Conservation (phyloP, 2,888 invertebrate species). For the Arge pagana region DNA sequence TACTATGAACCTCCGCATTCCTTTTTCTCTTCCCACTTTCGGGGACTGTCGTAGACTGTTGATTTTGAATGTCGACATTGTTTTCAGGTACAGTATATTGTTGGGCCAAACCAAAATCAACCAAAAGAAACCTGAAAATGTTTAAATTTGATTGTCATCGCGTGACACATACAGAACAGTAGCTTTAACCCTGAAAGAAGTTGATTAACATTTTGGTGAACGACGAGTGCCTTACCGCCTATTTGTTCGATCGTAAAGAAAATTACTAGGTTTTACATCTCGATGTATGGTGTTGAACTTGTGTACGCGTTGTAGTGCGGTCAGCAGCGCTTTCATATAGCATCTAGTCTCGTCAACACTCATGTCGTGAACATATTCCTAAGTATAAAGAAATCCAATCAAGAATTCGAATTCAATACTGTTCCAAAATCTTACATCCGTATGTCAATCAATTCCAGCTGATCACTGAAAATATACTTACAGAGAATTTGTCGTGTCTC, state of each 20-base stretch:
- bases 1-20: conserved; percentile 39
- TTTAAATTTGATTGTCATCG: not conserved
- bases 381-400: too few relatives aligned
- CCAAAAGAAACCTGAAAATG: conserved; percentile 71
- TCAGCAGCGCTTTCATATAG: conserved; percentile 81
- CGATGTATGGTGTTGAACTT: conserved; percentile 84
- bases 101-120: conserved; percentile 91
- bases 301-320: conserved; percentile 81
- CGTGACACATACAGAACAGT: conserved; percentile 14
- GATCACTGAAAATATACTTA: conserved; percentile 61
- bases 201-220: too few relatives aligned
- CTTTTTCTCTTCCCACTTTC: conserved; percentile 42
- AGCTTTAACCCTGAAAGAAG: not conserved
- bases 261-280: conserved; percentile 91
- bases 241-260: conserved; percentile 77
- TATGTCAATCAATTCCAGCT: not conserved
- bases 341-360: conserved; percentile 70
- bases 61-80: conserved; percentile 28
- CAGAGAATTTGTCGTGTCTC: conserved; percentile 78
- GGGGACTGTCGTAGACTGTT: conserved; percentile 14
- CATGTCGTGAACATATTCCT: conserved; percentile 79
- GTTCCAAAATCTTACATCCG: not conserved
- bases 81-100: conserved; percentile 53
- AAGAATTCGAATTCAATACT: too few relatives aligned
- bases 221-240: conserved; percentile 59